Evolutionary conservation across 2,113 vertebrate genomes (phyloP).

Genomic region (Gallinago jamesoni): DNA sequence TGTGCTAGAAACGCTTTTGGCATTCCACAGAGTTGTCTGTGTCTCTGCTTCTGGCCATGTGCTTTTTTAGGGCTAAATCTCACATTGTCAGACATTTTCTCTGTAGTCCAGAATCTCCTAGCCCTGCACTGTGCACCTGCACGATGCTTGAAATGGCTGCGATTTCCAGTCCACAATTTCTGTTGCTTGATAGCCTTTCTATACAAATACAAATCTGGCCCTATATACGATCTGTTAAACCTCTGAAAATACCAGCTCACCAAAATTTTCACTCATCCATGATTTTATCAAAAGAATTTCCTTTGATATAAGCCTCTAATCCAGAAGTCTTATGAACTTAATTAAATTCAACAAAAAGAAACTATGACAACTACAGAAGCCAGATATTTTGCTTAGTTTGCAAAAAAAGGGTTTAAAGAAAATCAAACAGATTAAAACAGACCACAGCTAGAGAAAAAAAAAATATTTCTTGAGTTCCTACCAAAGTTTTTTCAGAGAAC

Average conservation of each 20-base stretch:
- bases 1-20: not conserved
- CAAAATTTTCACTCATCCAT: not conserved
- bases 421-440: not conserved
- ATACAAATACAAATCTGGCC: not conserved
- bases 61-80: not conserved
- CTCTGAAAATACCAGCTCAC: not conserved
- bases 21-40: not conserved
- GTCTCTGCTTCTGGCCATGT: not conserved
- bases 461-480: not conserved
- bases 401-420: not conserved
- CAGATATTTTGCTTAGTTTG: not conserved
- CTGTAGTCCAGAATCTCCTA: not conserved
- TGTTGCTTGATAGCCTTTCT: not conserved
- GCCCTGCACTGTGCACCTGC: not conserved
- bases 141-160: not conserved
- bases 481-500: not conserved
- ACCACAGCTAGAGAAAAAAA: not conserved
- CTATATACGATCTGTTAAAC: not conserved
- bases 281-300: slow-evolving; percentile 32
- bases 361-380: not conserved
- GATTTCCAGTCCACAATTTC: not conserved
- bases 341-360: slow-evolving; percentile 37
- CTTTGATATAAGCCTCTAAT: slow-evolving; percentile 12
- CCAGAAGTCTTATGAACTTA: slow-evolving; percentile 12
- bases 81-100: not conserved